Evolutionary conservation across 2,113 vertebrate genomes (phyloP).

Genomic region (Peromyscus polionotus): DNA sequence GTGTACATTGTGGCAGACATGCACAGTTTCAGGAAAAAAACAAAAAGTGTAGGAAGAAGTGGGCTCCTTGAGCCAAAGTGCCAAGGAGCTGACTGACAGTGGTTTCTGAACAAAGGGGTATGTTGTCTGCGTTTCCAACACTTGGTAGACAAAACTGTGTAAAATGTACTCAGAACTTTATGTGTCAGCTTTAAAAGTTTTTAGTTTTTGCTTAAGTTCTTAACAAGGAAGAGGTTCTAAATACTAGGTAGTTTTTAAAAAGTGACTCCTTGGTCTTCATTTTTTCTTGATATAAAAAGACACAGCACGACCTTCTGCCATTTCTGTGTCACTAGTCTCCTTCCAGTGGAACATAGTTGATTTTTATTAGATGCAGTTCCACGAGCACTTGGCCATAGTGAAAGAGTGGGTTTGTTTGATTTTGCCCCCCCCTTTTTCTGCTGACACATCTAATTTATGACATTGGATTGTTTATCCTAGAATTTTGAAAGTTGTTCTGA

Average conservation of each 20-base stretch:
- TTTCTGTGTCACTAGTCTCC: background rate
- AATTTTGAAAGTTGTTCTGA: background rate
- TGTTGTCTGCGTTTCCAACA: constrained; percentile 67
- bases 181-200: constrained; percentile 48
- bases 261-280: constrained; percentile 44
- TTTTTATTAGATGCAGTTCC: background rate
- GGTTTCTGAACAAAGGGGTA: background rate
- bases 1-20: background rate
- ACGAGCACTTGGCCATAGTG: constrained; percentile 7
- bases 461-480: constrained; percentile 37
- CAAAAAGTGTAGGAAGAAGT: background rate
- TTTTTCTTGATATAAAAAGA: background rate
- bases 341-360: background rate
- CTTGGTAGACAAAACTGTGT: constrained; percentile 63
- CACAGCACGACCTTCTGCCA: background rate
- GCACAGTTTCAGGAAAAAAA: background rate
- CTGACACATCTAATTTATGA: background rate
- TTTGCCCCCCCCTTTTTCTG: background rate
- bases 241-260: constrained; percentile 53
- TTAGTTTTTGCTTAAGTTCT: constrained; percentile 67
- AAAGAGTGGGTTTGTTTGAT: background rate
- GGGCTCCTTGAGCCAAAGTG: background rate
- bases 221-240: background rate
- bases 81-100: background rate
- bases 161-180: constrained; percentile 34